Evolutionary conservation across 2,888 invertebrate species (phyloP), one percentile per base, ranked within the genome.

Genomic region (Phaedon cochleariae): DNA sequence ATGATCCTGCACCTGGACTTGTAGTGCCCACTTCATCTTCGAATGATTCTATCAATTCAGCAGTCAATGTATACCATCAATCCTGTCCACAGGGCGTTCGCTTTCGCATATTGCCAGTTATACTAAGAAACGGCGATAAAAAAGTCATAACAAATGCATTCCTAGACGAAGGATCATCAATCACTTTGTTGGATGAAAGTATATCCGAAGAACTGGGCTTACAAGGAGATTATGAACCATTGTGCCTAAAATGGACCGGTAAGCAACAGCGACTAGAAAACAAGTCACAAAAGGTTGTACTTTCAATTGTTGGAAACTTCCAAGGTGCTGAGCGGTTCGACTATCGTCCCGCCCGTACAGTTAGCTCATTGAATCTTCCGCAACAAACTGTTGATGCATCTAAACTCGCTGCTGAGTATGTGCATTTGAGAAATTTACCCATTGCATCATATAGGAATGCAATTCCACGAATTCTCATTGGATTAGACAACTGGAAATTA

Each of bases 401-500:
- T 3, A 10, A 59, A 17, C 15, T 59, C n/a, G 51, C 51, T 22
- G 9, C 26, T 12, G n/a, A 29, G 51, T 51, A 20, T 21, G 2
- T 5, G 2, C 18, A 59, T 31, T 29, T 59, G 17, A 12, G 46
- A 59, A 52, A 59, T 26, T 12, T 59, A 31, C 59, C 53, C 10
- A 20, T 61, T n/a, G 15, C 31, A 20, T 61, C 53, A 1, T 61
- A 61, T 18, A 15, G 37, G 18, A 37, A 61, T 22, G 52, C 61
- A 12, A 51, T 12, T 12, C 61, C 61, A 17, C 37, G 15, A 62
- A 57, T 61, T n/a, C 31, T 61, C 45, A 61, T 62, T 45, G 62
- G 62, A n/a, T 41, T 53, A 52, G 51, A 65, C 20, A 65, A 65
- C 34, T 64, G 60, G 64, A 29, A 57, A 0, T 29, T 61, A 10